Evolutionary conservation across 2,888 invertebrate genomes (phyloP).

Genomic region (Eudasyphora cyanicolor): DNA sequence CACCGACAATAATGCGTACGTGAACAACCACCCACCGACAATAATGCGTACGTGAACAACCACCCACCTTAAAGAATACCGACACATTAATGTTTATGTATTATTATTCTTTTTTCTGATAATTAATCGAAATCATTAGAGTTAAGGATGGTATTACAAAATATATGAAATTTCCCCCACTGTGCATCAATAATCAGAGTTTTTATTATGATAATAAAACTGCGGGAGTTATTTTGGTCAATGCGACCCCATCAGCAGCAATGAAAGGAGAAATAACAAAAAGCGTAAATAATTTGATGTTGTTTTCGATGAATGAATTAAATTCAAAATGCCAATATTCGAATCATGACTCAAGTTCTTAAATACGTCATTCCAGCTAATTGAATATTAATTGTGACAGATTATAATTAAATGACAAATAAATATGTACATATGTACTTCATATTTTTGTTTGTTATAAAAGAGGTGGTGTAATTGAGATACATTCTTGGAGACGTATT

Average conservation of each 20-base stretch:
- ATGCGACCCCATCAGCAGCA: not conserved
- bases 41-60: no score
- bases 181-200: not conserved
- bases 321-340: not conserved
- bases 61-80: no score
- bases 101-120: no score
- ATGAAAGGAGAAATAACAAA: not conserved
- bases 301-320: constrained; percentile 12
- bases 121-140: no score
- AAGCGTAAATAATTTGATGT: not conserved
- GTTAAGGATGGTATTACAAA: no score
- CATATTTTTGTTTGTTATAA: not conserved
- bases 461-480: no score
- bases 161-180: not conserved
- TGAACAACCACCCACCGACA: no score
- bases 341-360: not conserved
- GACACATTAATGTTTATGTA: no score
- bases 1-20: no score
- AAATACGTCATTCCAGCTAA: not conserved
- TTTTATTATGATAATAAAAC: not conserved
- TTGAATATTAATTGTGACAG: constrained; percentile 7
- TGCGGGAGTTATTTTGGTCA: not conserved
- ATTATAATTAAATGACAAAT: not conserved
- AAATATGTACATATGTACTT: no score
- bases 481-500: no score